Conservation (phyloP, 1,140 invertebrate species). For the Trichomalopsis sarcophagae region DNA sequence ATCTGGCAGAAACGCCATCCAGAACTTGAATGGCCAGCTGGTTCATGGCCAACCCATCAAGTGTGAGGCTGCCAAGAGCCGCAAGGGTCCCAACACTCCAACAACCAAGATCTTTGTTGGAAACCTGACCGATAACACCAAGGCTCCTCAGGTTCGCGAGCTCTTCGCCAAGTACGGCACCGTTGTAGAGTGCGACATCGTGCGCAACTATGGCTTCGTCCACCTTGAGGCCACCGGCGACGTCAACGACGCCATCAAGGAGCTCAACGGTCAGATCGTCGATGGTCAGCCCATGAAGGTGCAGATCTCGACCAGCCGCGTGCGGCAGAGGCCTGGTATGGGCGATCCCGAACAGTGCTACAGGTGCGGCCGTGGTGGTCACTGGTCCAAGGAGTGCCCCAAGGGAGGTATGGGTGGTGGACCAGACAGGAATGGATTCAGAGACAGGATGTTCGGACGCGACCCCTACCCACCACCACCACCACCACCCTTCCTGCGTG, state of each 20-base stretch:
- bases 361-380: constrained; percentile 93
- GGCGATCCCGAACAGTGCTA: constrained; percentile 96
- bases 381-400: constrained; percentile 96
- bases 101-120: constrained; percentile 94
- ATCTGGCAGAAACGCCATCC: constrained; percentile 92
- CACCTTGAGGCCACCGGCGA: constrained; percentile 89
- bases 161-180: constrained; percentile 91
- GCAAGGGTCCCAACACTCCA: constrained; percentile 87
- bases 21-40: constrained; percentile 91
- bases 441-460: constrained; percentile 88
- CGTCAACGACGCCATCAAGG: constrained; percentile 90
- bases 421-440: constrained; percentile 82
- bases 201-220: constrained; percentile 94
- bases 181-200: constrained; percentile 93
- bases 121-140: constrained; percentile 91
- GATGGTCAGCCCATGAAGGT: constrained; percentile 93
- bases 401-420: constrained; percentile 82
- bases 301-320: constrained; percentile 92
- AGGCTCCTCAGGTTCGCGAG: constrained; percentile 89
- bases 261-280: constrained; percentile 88
- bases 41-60: constrained; percentile 92
- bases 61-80: constrained; percentile 92
- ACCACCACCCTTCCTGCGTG: constrained; percentile 89
- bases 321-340: constrained; percentile 94
- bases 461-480: constrained; percentile 89